Evolutionary conservation across 2,797 vertebrate genomes (phyloP).

Genomic region (Agapornis canus): DNA sequence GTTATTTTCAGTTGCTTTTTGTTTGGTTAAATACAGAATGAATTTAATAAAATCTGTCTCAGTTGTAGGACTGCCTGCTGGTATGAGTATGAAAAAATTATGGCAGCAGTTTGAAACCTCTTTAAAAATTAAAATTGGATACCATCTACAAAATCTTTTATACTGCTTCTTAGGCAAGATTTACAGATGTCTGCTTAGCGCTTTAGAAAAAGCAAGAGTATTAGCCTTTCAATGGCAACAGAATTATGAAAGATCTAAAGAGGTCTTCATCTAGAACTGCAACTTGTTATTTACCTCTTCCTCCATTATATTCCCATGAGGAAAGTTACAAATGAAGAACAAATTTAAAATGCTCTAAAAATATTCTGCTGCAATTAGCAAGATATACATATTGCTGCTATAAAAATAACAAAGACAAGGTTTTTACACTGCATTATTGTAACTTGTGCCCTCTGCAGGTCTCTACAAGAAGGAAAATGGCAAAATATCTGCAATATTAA

Average conservation of each 20-base stretch:
- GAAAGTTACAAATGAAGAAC: not conserved
- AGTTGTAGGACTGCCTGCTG: conserved; percentile 1
- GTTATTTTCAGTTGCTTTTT: not conserved
- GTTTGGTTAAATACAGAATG: conserved; percentile 43
- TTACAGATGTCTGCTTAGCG: not conserved
- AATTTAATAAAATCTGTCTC: conserved; percentile 21
- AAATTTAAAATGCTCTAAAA: conserved; percentile 27
- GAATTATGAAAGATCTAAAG: not conserved
- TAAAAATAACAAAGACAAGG: not conserved
- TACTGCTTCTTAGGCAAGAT: not conserved
- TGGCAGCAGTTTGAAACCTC: conserved; percentile 24
- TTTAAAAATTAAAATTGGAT: conserved; percentile 39
- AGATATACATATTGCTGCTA: not conserved
- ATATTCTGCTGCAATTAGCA: conserved; percentile 17
- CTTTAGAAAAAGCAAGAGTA: not conserved
- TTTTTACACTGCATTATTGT: not conserved
- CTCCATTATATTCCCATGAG: not conserved
- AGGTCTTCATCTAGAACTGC: not conserved
- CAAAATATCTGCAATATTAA: not conserved
- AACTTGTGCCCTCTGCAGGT: not conserved
- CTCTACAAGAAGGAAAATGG: not conserved
- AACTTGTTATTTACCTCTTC: not conserved
- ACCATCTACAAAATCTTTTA: not conserved
- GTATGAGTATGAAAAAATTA: conserved; percentile 22
- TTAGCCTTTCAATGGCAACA: not conserved